Evolutionary conservation across 2,888 invertebrate genomes (phyloP).

Genomic region (Lymantria dispar): DNA sequence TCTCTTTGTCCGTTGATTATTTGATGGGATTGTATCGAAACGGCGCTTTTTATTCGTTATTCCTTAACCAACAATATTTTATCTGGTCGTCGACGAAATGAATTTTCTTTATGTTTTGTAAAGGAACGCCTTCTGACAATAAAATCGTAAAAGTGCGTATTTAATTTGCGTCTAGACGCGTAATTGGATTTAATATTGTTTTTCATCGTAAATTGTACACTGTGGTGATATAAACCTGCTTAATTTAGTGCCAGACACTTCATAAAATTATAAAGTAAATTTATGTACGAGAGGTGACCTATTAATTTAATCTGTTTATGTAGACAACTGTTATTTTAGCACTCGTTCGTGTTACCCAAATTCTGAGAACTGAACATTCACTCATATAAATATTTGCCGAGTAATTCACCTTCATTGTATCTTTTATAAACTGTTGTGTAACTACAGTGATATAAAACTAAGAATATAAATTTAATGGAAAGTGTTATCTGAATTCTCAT

Average conservation of each 20-base stretch:
- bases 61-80: constrained; percentile 30
- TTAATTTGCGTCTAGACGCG: constrained; percentile 48
- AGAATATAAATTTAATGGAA: too few species aligned
- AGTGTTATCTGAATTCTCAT: too few species aligned
- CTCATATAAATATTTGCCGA: too few species aligned
- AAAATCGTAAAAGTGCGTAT: constrained; percentile 47
- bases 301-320: background rate
- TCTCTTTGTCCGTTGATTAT: constrained; percentile 54
- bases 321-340: background rate
- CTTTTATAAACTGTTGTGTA: too few species aligned
- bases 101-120: constrained; percentile 50
- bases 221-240: constrained; percentile 2
- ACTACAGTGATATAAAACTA: too few species aligned
- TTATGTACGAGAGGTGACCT: background rate
- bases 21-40: constrained; percentile 37
- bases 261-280: constrained; percentile 1
- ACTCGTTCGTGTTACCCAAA: background rate
- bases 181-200: constrained; percentile 25
- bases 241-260: background rate
- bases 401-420: too few species aligned
- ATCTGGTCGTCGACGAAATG: constrained; percentile 41
- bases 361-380: background rate
- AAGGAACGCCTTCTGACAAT: constrained; percentile 36
- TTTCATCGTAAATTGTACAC: constrained; percentile 7
- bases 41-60: constrained; percentile 39